Evolutionary conservation across 2,888 invertebrate species (phyloP), one percentile per base, ranked within the genome.

Genomic region (Drosophila incognita): DNA sequence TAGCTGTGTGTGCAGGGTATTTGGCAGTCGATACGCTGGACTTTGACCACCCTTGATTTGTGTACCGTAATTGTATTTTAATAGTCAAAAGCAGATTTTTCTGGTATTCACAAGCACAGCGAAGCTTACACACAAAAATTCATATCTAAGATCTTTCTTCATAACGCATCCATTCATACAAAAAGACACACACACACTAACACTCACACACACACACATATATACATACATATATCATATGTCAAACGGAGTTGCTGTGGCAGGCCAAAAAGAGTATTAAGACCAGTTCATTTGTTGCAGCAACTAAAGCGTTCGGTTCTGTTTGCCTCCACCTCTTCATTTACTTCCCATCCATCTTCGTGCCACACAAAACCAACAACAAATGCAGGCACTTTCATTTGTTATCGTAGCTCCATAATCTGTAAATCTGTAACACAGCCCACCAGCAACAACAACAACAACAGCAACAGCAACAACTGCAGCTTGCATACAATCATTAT

Each of bases 381-480:
- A 62, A 64, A 73, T 64, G 59, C 81, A 83, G 83, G 74, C 86
- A 85, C 89, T 87, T 87, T 87, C 89, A 83, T 87, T 87, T 82
- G 83, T 83, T 87, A 87, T 87, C 87, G 27, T 74, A 70, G 42
- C 63, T 62, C 70, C 76, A 68, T 74, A 57, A 85, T 87, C 89
- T 83, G 73, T 78, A 79, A 81, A 86, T 84, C 87, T 81, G 66
- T 65, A 83, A 78, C 88, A 86, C 85, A 86, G 84, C 61, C 87
- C 82, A 80, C 72, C 82, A 85, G 21, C 46, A 46, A 1, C 42
- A 46, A 21, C 11, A 42, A 15, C 46, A 46, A 21, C 4, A 46
- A 15, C 13, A 46, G 21, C 13, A 46, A 13, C 13, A 83, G 21
- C 13, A 83, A 71, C 89, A 83, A 73, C 87, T 84, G 73, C 69